Percentiles rank a stretch among this genome's conserved stretches.
Conservation (phyloP, 2,797 vertebrate genomes). For the Natrix natrix region DNA sequence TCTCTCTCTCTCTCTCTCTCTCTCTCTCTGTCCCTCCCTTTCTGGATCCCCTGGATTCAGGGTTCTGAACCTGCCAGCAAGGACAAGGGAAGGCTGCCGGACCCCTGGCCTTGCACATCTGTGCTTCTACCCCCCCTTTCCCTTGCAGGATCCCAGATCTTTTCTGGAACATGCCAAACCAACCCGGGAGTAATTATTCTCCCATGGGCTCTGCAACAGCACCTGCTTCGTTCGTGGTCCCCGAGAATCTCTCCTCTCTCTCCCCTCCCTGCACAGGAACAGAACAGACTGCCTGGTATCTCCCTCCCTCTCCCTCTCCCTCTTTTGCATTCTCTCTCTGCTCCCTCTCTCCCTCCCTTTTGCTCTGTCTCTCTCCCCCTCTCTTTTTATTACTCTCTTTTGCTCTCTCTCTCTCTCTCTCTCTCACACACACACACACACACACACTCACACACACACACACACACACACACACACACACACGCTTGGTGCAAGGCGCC, state of each 20-base stretch:
- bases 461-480: not conserved
- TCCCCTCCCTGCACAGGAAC: slow-evolving; percentile 47
- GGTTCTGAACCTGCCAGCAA: not conserved
- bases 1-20: no score
- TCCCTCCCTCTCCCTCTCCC: no score
- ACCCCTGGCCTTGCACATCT: not conserved
- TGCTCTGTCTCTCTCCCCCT: accelerated
- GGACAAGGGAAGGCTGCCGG: not conserved
- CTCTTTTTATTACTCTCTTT: accelerated
- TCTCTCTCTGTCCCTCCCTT: not conserved
- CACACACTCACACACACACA: no score
- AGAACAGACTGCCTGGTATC: slow-evolving; percentile 59
- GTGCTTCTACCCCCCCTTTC: not conserved
- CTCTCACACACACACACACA: no score
- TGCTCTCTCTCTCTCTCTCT: no score
- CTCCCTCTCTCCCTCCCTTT: no score
- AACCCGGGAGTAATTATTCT: slow-evolving; percentile 58
- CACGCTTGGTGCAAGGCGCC: slow-evolving; percentile 49
- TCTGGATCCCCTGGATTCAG: not conserved
- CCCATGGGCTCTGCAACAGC: slow-evolving; percentile 65
- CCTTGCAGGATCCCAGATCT: slow-evolving; percentile 14
- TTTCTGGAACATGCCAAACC: slow-evolving; percentile 53
- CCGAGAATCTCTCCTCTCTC: slow-evolving; percentile 67
- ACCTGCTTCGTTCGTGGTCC: slow-evolving; percentile 73
- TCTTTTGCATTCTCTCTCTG: no score